A percentile compares a stretch with the other conserved stretches of the same genome.
Evolutionary conservation across 1,140 invertebrate genomes (phyloP).

Genomic region (Ips nitidus): DNA sequence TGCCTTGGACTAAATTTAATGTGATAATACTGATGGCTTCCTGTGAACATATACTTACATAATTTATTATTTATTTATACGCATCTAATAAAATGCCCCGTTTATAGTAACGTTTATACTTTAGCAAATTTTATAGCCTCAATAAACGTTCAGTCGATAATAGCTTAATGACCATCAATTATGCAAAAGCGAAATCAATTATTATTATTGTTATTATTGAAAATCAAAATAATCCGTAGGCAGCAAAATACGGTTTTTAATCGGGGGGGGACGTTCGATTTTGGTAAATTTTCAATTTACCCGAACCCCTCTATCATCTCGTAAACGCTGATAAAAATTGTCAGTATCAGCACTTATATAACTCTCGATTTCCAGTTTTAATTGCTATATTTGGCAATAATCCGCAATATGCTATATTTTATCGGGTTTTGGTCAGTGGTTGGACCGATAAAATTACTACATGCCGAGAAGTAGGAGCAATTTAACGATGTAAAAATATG

Average conservation of each 20-base stretch:
- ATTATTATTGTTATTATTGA: neutral
- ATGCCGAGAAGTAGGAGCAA: conserved; percentile 7
- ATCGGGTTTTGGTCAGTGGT: conserved; percentile 23
- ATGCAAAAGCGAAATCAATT: conserved; percentile 1
- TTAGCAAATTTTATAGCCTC: neutral
- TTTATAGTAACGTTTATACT: conserved; percentile 1
- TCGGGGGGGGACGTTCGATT: conserved; percentile 2
- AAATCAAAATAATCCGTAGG: conserved; percentile 14
- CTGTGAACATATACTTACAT: neutral
- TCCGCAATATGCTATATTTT: conserved; percentile 8
- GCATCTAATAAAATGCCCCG: neutral
- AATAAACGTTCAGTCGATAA: neutral
- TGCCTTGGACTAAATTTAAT: no score
- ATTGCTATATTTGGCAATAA: conserved; percentile 29
- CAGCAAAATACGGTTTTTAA: conserved; percentile 7
- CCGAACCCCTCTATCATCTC: conserved; percentile 1
- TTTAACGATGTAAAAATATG: conserved; percentile 15
- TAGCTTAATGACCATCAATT: conserved; percentile 3
- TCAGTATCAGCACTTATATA: conserved; percentile 19
- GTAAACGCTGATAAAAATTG: conserved; percentile 1
- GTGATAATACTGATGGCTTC: no score
- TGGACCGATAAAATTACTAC: conserved; percentile 25
- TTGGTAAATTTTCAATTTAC: conserved; percentile 15
- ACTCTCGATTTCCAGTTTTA: conserved; percentile 20
- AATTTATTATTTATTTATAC: neutral